Base-by-base conservation (phyloP, 2,888 invertebrate species). In the Sinhomidia bicolor region DNA sequence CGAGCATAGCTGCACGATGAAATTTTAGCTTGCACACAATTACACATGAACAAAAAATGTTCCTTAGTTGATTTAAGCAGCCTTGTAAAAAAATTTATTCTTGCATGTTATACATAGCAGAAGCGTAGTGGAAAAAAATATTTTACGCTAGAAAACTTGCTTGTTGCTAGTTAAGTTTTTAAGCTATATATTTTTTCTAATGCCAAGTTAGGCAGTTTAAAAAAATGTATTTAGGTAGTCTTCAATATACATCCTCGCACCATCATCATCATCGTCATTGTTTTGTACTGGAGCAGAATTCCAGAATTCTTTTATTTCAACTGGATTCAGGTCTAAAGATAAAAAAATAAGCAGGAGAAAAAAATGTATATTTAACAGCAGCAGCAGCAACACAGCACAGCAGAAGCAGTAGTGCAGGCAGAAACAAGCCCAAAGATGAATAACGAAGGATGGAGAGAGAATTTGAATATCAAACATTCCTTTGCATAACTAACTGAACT, bases 401-500 rank as follows among this genome's bases (percentile, higher is more conserved):
- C n/a, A n/a, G n/a, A n/a, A n/a, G n/a, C n/a, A n/a, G n/a, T n/a
- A n/a, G n/a, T n/a, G n/a, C n/a, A n/a, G n/a, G n/a, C n/a, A n/a
- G n/a, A n/a, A n/a, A n/a, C n/a, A n/a, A n/a, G n/a, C n/a, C n/a
- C n/a, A 23, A 17, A 81, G 47, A 60, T 9, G 65, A 65, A 17
- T 51, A 65, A 47, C 20, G 68, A 79, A 47, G 32, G 71, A 85
- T 29, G 26, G n/a, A n/a, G 65, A 20, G 86, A 36, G 26, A 29
- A 87, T 87, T 87, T 87, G 87, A 87, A 87, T 87, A 87, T 81
- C 87, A 87, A 87, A 82, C 87, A 87, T 87, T 82, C 82, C 82
- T 87, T 87, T 87, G 82, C 87, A 82, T 76, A 87, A 82, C 86
- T 81, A 87, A 87, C 71, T 62, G 76, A 60, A 83, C 41, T 83